Base-by-base conservation (phyloP, 2,888 invertebrate species). In the Eumerus sabulonum region DNA sequence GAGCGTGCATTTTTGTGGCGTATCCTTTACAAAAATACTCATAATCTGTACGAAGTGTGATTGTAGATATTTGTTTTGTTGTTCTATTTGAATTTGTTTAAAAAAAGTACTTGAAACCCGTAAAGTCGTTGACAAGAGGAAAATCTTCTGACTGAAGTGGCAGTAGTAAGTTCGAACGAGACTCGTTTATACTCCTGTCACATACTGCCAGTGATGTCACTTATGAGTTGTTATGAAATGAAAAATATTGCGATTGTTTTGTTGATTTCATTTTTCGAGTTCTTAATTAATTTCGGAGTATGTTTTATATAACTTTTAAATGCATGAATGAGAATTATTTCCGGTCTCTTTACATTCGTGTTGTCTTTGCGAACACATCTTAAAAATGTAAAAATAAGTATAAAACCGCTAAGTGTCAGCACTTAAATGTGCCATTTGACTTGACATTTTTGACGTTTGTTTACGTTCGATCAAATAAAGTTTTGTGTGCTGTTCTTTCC, bases 1-100 rank as follows among this genome's bases (percentile, higher is more conserved):
- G 89, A 42, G 90, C 89, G 9, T 87, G 88, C 38, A 82, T 91
- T 36, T 85, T 91, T 74, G 90, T 90, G 54, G 90, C 91, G 90
- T 91, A 90, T 90, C 90, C 90, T 90, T 90, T 86, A 85, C 48
- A 50, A 76, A 11, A 9, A 27, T 27, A 27, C 27, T 4, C 7
- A 27, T 27, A 27, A 7, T 27, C 3, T 27, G 27, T 27, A 7
- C 7, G 27, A 27, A 7, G 27, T 27, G 7, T 27, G n/a, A 27
- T 27, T 7, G 27, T 27, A 4, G 27, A 4, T 27, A 7, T 27
- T 27, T 27, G 27, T 27, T 27, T 27, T 27, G 27, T 27, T 4
- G 7, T 27, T 2, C 27, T 7, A 7, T 4, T 27, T 27, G 27
- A 27, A 27, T n/a, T n/a, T n/a, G n/a, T n/a, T n/a, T n/a, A n/a